Conservation (phyloP, 2,888 invertebrate species). For the Sphaerophoria taeniata region DNA sequence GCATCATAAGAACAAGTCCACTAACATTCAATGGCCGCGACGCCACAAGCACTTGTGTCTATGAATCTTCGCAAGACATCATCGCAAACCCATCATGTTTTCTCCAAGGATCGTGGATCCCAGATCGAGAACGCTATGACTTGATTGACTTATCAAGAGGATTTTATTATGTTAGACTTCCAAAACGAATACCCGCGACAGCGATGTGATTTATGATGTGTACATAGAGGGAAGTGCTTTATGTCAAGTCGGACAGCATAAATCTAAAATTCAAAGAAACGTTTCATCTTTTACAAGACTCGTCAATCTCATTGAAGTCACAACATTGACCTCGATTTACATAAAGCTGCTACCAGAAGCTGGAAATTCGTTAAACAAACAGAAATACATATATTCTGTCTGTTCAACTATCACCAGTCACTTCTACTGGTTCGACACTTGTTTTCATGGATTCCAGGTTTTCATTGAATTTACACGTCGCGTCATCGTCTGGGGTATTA, state of each 20-base stretch:
- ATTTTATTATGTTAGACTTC: slow-evolving; percentile 65
- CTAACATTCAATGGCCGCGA: background rate
- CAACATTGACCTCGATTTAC: slow-evolving; percentile 74
- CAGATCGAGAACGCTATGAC: slow-evolving; percentile 28
- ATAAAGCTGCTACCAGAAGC: slow-evolving; percentile 56
- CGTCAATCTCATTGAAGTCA: slow-evolving; percentile 74
- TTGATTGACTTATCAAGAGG: slow-evolving; percentile 74
- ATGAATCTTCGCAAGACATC: slow-evolving; percentile 12
- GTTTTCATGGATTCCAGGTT: slow-evolving; percentile 15
- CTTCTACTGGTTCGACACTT: background rate
- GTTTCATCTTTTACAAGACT: slow-evolving; percentile 73
- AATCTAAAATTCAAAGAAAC: slow-evolving; percentile 73
- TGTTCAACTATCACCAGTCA: slow-evolving; percentile 12
- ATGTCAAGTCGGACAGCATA: slow-evolving; percentile 73
- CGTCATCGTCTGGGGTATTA: slow-evolving; percentile 58
- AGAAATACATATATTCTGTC: slow-evolving; percentile 5
- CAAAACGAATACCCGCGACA: background rate
- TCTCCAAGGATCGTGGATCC: too few relatives aligned
- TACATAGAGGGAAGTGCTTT: slow-evolving; percentile 67
- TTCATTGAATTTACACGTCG: slow-evolving; percentile 71
- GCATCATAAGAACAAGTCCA: background rate
- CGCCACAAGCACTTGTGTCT: slow-evolving; percentile 19
- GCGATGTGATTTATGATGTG: slow-evolving; percentile 72
- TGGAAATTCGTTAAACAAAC: slow-evolving; percentile 17
- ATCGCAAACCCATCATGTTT: background rate